Evolutionary conservation across 2,113 vertebrate genomes (phyloP), one percentile per base, ranked within the genome.

Genomic region (Phalacrocorax brasilianus): DNA sequence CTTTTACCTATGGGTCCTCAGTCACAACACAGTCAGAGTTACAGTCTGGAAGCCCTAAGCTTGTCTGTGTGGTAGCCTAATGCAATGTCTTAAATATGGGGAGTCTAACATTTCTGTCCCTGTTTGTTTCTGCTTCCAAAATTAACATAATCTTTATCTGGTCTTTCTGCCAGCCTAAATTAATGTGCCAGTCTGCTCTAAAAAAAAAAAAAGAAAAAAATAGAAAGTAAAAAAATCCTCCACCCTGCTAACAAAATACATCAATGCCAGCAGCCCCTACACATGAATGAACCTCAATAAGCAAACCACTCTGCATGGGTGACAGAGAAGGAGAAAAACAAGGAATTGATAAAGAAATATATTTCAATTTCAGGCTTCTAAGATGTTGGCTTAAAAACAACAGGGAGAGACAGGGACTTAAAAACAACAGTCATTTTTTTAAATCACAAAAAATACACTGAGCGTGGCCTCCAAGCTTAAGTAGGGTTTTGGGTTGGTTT

Each of bases 221-320:
- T 11, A 8, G 7, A 85, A 28, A 32, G 2, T 9, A 3, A 35
- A 42, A 59, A 72, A 52, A 3, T 11, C 14, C 14, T 87, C 50
- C 9, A 72, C 26, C 58, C 66, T 78, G 32, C 81, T 89, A 88
- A 89, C 52, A 73, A 93, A 95, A 96, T 97, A 71, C 58, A 96
- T 97, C 95, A 97, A 87, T 97, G 95, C 86, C 96, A 96, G 66
- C 74, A 84, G 72, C 67, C 74, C 85, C 79, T 80, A 89, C 95
- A 95, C 88, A 80, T 88, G 95, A 97, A 61, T 88, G 89, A 93
- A 59, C 91, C 78, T 95, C 83, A 91, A 88, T 95, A 97, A 97
- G 84, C 84, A 94, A 96, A 93, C 50, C 47, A 40, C 63, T 65
- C 50, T 82, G 84, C 87, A 91, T 92, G 87, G 91, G 91, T 87